Evolutionary conservation across 2,113 vertebrate genomes (phyloP).

Genomic region (Sigmodon hispidus): DNA sequence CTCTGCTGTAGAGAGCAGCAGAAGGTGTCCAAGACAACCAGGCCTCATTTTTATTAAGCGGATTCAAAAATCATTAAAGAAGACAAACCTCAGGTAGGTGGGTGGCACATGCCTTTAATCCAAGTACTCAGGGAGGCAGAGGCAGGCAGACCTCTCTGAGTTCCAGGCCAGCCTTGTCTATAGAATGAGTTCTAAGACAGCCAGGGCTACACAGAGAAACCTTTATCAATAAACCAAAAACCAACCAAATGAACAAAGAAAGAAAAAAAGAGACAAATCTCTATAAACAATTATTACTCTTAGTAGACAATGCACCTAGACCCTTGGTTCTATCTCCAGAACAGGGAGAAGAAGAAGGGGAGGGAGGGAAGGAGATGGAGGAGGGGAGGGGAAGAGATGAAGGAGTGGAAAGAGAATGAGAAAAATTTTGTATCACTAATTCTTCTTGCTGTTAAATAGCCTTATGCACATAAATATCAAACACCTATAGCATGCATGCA

Average conservation of each 20-base stretch:
- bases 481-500: neutral
- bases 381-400: too few species aligned
- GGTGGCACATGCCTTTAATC: too few species aligned
- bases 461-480: fast-evolving
- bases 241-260: neutral
- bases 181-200: neutral
- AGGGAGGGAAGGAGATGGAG: too few species aligned
- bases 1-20: neutral
- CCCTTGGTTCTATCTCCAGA: neutral
- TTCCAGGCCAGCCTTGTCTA: neutral
- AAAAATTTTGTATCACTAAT: neutral
- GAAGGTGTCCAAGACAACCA: neutral
- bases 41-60: neutral
- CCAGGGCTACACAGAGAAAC: neutral
- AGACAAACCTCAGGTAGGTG: neutral
- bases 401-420: neutral
- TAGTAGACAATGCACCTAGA: neutral
- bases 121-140: neutral
- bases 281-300: neutral
- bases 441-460: neutral
- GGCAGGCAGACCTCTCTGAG: neutral
- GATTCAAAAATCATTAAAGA: neutral
- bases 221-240: neutral
- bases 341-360: too few species aligned
- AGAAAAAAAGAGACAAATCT: too few species aligned